Conservation (phyloP, 2,888 invertebrate species). For the Lasioglossum lativentre region DNA sequence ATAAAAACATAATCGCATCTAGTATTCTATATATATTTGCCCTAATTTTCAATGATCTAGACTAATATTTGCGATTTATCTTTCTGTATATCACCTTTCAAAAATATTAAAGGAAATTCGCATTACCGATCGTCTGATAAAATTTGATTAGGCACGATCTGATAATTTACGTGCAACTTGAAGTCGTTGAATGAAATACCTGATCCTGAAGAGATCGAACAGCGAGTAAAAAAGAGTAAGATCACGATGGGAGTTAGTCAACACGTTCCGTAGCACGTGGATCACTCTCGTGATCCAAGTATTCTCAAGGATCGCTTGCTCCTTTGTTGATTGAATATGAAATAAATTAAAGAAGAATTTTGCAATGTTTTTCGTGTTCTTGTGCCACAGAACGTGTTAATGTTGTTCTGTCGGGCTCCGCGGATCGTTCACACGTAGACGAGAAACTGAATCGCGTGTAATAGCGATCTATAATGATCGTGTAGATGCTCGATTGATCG, state of each 20-base stretch:
- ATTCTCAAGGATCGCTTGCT: background rate
- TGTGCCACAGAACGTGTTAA: conserved; percentile 12
- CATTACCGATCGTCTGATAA: too few relatives aligned
- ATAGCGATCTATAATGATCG: background rate
- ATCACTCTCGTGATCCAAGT: background rate
- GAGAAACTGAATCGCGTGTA: conserved; percentile 12
- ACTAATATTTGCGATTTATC: too few relatives aligned
- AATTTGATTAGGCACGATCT: too few relatives aligned
- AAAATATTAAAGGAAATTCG: too few relatives aligned
- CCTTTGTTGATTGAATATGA: background rate
- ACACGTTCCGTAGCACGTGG: background rate
- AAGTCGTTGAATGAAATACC: background rate
- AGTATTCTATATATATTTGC: too few relatives aligned
- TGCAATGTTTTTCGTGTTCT: background rate
- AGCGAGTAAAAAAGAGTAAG: conserved; percentile 21
- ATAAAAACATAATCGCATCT: too few relatives aligned
- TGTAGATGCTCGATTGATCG: background rate
- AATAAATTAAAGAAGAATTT: background rate
- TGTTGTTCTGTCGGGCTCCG: conserved; percentile 69
- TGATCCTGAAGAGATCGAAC: conserved; percentile 15
- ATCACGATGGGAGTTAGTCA: conserved; percentile 1
- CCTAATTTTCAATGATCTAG: too few relatives aligned
- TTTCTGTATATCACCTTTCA: too few relatives aligned
- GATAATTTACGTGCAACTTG: background rate
- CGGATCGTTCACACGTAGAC: conserved; percentile 55